These are phyloP conservation scores for Sebastes minor DNA, from an alignment of 2,797 vertebrate genomes.

Conservation along the genomic window DNA sequence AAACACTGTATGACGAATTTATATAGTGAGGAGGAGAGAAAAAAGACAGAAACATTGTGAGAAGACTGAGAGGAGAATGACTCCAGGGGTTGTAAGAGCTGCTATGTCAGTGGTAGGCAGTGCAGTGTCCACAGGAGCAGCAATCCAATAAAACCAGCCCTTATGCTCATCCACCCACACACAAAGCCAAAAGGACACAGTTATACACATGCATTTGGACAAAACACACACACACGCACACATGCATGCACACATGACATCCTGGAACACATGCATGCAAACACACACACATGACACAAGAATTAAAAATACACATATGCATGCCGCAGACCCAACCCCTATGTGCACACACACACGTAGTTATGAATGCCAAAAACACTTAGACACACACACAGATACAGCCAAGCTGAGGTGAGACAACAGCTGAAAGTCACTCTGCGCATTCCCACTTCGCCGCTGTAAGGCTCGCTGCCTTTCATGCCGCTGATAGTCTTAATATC, in stretches of 20 bases:
- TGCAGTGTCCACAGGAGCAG: slow-evolving; percentile 2
- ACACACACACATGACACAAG: not conserved
- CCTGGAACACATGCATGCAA: not conserved
- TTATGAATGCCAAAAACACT: slow-evolving; percentile 19
- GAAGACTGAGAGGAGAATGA: not conserved
- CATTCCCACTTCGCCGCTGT: slow-evolving; percentile 29
- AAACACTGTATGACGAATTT: not conserved
- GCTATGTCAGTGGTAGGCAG: slow-evolving; percentile 3
- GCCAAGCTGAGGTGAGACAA: slow-evolving; percentile 39
- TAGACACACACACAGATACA: not conserved
- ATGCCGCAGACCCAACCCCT: not conserved
- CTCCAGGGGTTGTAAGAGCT: slow-evolving; percentile 1
- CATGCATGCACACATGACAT: not conserved
- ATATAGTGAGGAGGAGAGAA: not conserved
- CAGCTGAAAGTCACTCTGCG: slow-evolving; percentile 45
- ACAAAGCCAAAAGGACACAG: slow-evolving; percentile 12
- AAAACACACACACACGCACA: not conserved
- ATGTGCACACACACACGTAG: not conserved
- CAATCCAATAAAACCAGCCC: slow-evolving; percentile 24
- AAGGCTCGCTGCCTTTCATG: slow-evolving; percentile 37
- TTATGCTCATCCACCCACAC: not conserved
- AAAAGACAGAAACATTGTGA: not conserved
- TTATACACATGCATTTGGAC: not conserved
- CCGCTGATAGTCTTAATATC: slow-evolving; percentile 52
- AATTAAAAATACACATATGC: slow-evolving; percentile 13